Conservation (phyloP, 2,113 vertebrate species). For the Brachyistius frenatus region DNA sequence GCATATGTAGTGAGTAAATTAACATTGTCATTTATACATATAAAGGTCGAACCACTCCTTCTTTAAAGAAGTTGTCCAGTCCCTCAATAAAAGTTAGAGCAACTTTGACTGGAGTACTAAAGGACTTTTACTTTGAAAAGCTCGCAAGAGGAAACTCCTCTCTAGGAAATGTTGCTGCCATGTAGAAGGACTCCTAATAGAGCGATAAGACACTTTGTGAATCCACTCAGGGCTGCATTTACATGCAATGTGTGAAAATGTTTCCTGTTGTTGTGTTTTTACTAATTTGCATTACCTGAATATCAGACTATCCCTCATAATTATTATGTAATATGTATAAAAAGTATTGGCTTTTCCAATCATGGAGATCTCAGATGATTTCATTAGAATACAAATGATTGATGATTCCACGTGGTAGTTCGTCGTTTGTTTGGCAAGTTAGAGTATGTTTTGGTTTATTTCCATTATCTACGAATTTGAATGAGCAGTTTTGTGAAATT, state of each 20-base stretch:
- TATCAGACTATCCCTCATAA: too few relatives aligned
- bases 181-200: not conserved
- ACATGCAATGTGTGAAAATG: not conserved
- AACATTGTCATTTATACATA: not conserved
- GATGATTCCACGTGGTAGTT: too few relatives aligned
- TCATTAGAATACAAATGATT: too few relatives aligned
- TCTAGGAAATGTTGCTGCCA: not conserved
- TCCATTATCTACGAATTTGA: too few relatives aligned
- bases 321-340: not conserved
- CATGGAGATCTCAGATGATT: not conserved
- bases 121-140: too few relatives aligned
- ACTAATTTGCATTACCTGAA: too few relatives aligned
- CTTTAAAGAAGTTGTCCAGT: not conserved
- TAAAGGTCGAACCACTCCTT: not conserved
- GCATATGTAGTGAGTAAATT: not conserved
- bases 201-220: not conserved
- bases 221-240: not conserved
- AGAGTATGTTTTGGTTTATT: too few relatives aligned
- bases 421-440: too few relatives aligned
- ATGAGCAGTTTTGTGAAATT: not conserved
- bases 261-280: slow-evolving; percentile 1
- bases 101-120: not conserved
- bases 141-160: not conserved
- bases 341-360: not conserved
- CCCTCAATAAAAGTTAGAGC: not conserved